phyloP scores from a whole-genome alignment of 2,888 invertebrate genomes.

The Trypoxylon attenuatum region DNA sequence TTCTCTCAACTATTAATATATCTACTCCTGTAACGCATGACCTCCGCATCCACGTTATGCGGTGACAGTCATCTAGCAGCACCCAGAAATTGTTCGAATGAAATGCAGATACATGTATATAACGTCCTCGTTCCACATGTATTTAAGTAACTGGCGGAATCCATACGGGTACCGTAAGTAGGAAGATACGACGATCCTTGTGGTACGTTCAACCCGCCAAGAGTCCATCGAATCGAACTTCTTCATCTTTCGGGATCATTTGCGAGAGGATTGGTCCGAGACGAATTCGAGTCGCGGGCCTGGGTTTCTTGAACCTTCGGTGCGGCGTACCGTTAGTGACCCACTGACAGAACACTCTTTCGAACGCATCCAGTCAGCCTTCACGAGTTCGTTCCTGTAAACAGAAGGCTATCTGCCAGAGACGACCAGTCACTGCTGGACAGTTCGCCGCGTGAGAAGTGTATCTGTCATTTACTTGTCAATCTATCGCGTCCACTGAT shows the following conservation, averaged over 20 bases:
- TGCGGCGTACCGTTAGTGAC: constrained; percentile 72
- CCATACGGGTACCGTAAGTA: not conserved
- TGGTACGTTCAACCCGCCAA: not conserved
- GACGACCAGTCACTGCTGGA: constrained; percentile 56
- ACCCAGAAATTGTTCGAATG: too few species aligned
- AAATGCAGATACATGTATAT: too few species aligned
- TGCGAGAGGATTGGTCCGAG: constrained; percentile 27
- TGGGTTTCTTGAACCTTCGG: constrained; percentile 70
- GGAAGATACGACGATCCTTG: too few species aligned
- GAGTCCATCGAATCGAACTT: too few species aligned
- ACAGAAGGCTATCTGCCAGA: constrained; percentile 32
- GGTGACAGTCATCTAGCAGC: too few species aligned
- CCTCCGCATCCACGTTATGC: too few species aligned
- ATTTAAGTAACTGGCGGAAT: too few species aligned
- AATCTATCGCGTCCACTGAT: constrained; percentile 11
- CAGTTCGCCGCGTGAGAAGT: constrained; percentile 53
- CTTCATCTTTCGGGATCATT: not conserved
- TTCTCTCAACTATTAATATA: too few species aligned
- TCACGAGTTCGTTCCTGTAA: constrained; percentile 31
- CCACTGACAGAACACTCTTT: constrained; percentile 68
- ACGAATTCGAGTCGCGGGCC: constrained; percentile 57
- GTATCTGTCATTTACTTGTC: constrained; percentile 35
- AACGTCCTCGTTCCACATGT: too few species aligned
- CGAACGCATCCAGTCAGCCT: constrained; percentile 57
- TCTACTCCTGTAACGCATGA: too few species aligned